phyloP scores from a whole-genome alignment of 2,797 vertebrate species.

The Xiphophorus birchmanni region DNA sequence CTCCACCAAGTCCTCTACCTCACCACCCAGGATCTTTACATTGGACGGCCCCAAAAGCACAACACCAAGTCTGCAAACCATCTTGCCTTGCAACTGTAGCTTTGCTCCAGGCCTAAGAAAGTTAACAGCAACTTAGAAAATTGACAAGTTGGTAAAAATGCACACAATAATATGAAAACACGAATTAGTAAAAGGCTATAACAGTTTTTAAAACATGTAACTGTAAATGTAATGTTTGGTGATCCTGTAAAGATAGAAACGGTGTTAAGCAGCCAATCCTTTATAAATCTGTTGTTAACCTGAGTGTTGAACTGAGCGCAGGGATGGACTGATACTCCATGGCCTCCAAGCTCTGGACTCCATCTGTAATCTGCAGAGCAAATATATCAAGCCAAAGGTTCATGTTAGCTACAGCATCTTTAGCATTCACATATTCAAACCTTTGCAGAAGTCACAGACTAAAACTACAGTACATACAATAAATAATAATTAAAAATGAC shows the following conservation, averaged over 20 bases:
- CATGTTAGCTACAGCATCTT: neutral
- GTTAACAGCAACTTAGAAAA: conserved; percentile 7
- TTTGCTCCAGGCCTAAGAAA: conserved; percentile 88
- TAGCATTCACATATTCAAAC: neutral
- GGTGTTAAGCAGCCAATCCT: neutral
- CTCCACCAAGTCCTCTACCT: conserved; percentile 90
- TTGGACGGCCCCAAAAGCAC: conserved; percentile 90
- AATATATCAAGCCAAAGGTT: neutral
- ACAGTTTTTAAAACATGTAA: neutral
- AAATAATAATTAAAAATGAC: neutral
- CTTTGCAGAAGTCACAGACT: neutral
- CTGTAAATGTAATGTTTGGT: neutral
- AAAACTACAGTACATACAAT: neutral
- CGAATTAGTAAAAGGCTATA: neutral
- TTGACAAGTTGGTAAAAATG: neutral
- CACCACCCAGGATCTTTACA: conserved; percentile 90
- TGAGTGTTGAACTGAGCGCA: conserved; percentile 81
- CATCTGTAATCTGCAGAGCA: conserved; percentile 88
- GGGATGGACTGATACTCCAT: conserved; percentile 93
- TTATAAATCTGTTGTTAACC: conserved; percentile 45
- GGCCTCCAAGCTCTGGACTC: conserved; percentile 89
- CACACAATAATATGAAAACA: neutral
- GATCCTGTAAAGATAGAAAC: conserved; percentile 3
- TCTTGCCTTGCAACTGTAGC: conserved; percentile 87
- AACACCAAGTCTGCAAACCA: conserved; percentile 89